Conservation (phyloP, 2,888 invertebrate species). For the Bhutanitis thaidina region DNA sequence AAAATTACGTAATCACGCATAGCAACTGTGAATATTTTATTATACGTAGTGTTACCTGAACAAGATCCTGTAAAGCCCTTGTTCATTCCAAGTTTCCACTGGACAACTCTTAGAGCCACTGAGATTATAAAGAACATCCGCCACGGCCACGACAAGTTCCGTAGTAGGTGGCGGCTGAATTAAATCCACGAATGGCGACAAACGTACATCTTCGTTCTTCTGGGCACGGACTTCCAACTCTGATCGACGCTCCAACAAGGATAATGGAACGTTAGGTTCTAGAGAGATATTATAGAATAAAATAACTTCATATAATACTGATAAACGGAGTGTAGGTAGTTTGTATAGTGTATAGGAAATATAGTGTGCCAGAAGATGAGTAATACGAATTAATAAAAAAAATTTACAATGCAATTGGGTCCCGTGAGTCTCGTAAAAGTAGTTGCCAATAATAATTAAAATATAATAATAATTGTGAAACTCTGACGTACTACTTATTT, state of each 20-base stretch:
- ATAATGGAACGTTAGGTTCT: constrained; percentile 63
- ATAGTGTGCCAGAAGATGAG: too few relatives aligned
- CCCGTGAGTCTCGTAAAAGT: too few relatives aligned
- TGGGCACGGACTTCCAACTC: constrained; percentile 63
- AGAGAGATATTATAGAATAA: constrained; percentile 24
- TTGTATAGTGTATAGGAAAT: too few relatives aligned
- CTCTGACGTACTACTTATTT: too few relatives aligned
- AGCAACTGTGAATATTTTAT: too few relatives aligned
- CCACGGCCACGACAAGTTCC: constrained; percentile 44
- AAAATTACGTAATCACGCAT: too few relatives aligned
- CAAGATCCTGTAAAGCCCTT: constrained; percentile 57
- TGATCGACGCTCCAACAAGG: constrained; percentile 53
- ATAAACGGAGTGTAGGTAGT: background rate
- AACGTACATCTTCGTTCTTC: constrained; percentile 46
- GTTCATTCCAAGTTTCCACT: constrained; percentile 58
- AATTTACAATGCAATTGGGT: too few relatives aligned
- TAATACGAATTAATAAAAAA: too few relatives aligned
- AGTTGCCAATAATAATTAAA: too few relatives aligned
- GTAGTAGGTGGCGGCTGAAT: constrained; percentile 51
- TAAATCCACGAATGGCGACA: constrained; percentile 35
- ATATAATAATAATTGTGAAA: too few relatives aligned
- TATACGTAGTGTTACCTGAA: constrained; percentile 51
- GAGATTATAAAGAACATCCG: constrained; percentile 55
- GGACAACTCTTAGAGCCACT: constrained; percentile 49
- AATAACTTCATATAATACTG: background rate